Evolutionary conservation across 2,888 invertebrate genomes (phyloP).

Genomic region (Acleris sparsana): DNA sequence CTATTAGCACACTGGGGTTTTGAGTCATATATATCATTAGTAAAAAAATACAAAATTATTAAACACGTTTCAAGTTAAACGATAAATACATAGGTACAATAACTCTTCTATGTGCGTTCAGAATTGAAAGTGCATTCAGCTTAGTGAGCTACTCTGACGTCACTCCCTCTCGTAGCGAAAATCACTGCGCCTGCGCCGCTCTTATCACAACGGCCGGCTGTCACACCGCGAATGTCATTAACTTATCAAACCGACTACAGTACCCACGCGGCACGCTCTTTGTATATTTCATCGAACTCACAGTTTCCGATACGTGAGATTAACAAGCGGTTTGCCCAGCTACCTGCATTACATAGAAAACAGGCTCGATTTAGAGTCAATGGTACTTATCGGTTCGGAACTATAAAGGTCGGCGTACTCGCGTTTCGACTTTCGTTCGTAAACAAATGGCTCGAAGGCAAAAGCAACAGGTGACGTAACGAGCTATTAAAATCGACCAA

Average conservation of each 20-base stretch:
- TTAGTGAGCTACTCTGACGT: neutral
- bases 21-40: no score
- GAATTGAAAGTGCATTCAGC: constrained; percentile 1
- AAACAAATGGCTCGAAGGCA: constrained; percentile 28
- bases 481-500: constrained; percentile 27
- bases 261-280: constrained; percentile 2
- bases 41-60: no score
- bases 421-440: constrained; percentile 19
- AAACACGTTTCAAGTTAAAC: no score
- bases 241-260: neutral
- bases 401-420: constrained; percentile 16
- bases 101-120: no score
- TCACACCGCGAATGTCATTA: constrained; percentile 16
- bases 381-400: constrained; percentile 1
- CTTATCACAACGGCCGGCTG: constrained; percentile 15
- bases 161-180: constrained; percentile 5
- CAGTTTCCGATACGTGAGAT: neutral
- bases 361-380: no score
- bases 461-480: constrained; percentile 37
- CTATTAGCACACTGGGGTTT: no score
- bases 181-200: constrained; percentile 10
- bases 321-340: no score
- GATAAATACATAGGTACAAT: no score
- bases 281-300: constrained; percentile 15
- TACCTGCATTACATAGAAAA: no score